Conservation (phyloP, 2,113 vertebrate genomes). For the Cololabis saira region DNA sequence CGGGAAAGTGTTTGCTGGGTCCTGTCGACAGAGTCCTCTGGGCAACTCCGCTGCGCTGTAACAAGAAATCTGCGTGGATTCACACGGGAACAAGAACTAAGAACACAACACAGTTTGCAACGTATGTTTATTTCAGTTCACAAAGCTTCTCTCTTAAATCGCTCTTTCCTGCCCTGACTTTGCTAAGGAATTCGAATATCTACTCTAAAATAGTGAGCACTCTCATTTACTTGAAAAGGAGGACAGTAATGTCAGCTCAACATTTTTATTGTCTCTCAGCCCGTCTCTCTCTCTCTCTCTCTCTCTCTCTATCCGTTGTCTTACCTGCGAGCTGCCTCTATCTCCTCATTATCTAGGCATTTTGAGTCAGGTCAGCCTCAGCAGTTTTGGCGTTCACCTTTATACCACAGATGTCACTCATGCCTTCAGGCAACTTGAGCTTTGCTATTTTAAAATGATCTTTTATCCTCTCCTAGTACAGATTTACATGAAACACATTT, state of each 20-base stretch:
- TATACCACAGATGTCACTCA: constrained; percentile 31
- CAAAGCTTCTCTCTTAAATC: not conserved
- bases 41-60: constrained; percentile 87
- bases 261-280: not conserved
- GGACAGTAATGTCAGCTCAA: not conserved
- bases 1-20: constrained; percentile 91
- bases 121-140: constrained; percentile 78
- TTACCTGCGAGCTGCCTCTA: constrained; percentile 20
- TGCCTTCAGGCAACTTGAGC: constrained; percentile 3
- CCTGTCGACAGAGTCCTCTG: constrained; percentile 85
- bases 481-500: not conserved
- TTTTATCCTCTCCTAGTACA: not conserved
- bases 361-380: constrained; percentile 42
- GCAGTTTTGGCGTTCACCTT: constrained; percentile 29
- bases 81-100: constrained; percentile 85
- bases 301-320: not conserved
- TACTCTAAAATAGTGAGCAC: constrained; percentile 1
- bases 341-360: constrained; percentile 34
- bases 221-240: not conserved
- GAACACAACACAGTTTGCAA: constrained; percentile 85
- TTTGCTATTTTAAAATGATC: constrained; percentile 5
- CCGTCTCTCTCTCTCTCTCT: not conserved
- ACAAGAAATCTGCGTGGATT: constrained; percentile 81
- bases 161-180: not conserved
- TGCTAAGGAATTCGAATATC: not conserved